Conservation (phyloP, 2,113 vertebrate species). For the Burhinus oedicnemus region DNA sequence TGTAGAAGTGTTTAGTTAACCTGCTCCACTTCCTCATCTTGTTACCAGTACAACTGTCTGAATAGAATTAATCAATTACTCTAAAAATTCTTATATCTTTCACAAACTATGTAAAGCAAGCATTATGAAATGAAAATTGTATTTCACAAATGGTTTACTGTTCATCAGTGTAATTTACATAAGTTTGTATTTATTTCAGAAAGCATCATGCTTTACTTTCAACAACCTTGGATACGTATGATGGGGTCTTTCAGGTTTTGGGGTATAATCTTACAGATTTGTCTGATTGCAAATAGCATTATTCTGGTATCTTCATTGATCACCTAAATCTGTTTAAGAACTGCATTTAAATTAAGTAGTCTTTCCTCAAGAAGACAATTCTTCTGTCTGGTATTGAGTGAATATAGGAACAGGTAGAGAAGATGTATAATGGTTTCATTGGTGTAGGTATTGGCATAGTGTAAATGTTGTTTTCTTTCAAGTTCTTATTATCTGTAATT, state of each 20-base stretch:
- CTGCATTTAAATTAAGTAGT: no score
- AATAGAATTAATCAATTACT: background rate
- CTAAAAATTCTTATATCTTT: background rate
- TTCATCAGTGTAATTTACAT: background rate
- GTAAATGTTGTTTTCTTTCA: background rate
- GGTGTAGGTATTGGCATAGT: background rate
- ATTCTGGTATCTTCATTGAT: background rate
- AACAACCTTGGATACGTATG: background rate
- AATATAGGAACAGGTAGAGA: background rate
- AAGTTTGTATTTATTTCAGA: background rate
- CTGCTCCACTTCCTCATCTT: background rate
- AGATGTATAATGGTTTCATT: background rate
- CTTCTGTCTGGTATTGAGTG: background rate
- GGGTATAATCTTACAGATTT: background rate
- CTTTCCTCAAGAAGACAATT: background rate
- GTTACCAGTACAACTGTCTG: background rate
- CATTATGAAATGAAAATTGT: background rate
- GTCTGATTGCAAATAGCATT: background rate
- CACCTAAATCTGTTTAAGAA: background rate
- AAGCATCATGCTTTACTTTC: background rate
- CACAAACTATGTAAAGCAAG: background rate
- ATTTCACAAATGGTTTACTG: background rate
- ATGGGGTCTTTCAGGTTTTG: background rate
- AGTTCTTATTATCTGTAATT: background rate
- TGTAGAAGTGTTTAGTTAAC: background rate